phyloP scores from a whole-genome alignment of 2,797 vertebrate genomes.

The Danio kyathit region DNA sequence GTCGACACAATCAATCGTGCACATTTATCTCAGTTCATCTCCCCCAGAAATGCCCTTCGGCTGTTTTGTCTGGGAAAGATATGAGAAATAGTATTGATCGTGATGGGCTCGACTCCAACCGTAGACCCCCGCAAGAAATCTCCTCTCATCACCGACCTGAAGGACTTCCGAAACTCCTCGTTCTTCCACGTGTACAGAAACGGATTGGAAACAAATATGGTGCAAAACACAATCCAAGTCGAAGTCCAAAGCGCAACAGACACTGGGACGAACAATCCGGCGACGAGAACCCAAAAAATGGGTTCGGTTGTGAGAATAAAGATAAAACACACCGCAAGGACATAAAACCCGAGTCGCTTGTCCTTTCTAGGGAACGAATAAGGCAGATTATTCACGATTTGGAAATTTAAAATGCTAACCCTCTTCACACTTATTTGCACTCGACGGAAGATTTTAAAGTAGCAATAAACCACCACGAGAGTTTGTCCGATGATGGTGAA shows the following conservation, averaged over 20 bases:
- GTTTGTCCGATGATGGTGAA: conserved; percentile 83
- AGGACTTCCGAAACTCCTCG: conserved; percentile 86
- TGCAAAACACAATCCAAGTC: conserved; percentile 85
- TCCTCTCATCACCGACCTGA: conserved; percentile 78
- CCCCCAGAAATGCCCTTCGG: conserved; percentile 58
- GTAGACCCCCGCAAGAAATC: conserved; percentile 63
- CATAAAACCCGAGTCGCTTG: conserved; percentile 83
- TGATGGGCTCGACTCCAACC: conserved; percentile 63
- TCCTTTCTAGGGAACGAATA: conserved; percentile 76
- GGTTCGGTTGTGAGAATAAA: conserved; percentile 86
- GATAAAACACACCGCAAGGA: conserved; percentile 84
- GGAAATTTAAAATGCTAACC: conserved; percentile 88
- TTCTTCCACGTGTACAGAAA: conserved; percentile 89
- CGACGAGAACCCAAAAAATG: conserved; percentile 82
- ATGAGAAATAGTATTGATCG: conserved; percentile 60
- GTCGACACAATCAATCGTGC: too few species aligned
- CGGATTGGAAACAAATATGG: conserved; percentile 85
- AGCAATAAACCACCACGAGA: conserved; percentile 82
- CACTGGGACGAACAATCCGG: conserved; percentile 77
- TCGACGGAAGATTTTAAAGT: conserved; percentile 86
- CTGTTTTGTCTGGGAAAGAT: conserved; percentile 65
- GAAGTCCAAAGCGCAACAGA: conserved; percentile 78
- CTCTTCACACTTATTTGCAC: conserved; percentile 86
- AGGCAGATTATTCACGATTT: conserved; percentile 85
- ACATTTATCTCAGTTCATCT: conserved; percentile 51